Evolutionary conservation across 1,140 invertebrate genomes (phyloP).

Genomic region (Pseudoatta argentina): DNA sequence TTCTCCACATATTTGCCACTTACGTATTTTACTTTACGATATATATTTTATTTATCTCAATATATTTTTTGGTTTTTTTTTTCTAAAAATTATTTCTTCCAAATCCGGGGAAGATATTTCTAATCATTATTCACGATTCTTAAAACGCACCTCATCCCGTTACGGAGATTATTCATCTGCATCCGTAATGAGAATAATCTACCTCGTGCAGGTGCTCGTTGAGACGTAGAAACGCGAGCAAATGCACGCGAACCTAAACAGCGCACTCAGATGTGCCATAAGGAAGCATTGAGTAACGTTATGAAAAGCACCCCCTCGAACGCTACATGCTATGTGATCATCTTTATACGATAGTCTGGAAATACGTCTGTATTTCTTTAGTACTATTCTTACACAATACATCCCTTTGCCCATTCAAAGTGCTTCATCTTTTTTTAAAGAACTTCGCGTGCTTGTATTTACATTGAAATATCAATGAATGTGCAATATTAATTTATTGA

Average conservation of each 20-base stretch:
- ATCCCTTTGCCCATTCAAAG: background rate
- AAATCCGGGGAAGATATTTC: slow-evolving; percentile 6
- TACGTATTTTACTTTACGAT: background rate
- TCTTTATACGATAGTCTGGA: background rate
- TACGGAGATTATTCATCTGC: slow-evolving; percentile 49
- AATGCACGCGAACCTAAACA: slow-evolving; percentile 46
- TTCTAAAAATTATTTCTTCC: slow-evolving; percentile 1
- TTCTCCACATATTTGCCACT: no score
- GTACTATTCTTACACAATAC: background rate
- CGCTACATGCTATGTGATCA: background rate
- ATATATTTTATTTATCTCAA: background rate
- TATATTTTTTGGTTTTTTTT: background rate
- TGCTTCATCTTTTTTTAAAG: background rate
- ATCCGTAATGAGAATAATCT: slow-evolving; percentile 49
- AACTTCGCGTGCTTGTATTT: background rate
- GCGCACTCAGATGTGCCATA: slow-evolving; percentile 25
- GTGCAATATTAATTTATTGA: background rate
- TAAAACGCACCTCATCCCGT: slow-evolving; percentile 10
- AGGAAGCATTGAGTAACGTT: slow-evolving; percentile 31
- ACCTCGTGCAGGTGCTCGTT: slow-evolving; percentile 19
- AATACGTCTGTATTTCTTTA: slow-evolving; percentile 1
- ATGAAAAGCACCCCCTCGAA: slow-evolving; percentile 26
- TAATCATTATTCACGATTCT: slow-evolving; percentile 19
- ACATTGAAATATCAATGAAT: background rate
- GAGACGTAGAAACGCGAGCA: slow-evolving; percentile 49